phyloP scores from a whole-genome alignment of 2,888 invertebrate genomes.

The Ormyrus labotus region DNA sequence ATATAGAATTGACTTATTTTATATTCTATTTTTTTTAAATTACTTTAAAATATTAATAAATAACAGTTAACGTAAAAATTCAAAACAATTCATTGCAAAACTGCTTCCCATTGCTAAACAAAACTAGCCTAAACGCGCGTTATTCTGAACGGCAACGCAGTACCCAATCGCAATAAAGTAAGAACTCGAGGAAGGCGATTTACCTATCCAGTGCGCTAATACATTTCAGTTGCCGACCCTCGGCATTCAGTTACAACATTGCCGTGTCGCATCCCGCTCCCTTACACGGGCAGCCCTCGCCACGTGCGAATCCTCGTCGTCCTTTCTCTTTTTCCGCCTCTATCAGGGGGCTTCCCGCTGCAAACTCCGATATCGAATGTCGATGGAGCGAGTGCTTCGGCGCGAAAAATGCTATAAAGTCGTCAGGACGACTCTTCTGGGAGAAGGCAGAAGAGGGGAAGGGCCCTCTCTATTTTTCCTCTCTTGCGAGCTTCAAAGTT shows the following conservation, averaged over 20 bases:
- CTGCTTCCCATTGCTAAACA: too few species aligned
- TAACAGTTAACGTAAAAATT: too few species aligned
- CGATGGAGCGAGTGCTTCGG: not conserved
- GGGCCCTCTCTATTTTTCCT: not conserved
- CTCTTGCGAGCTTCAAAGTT: not conserved
- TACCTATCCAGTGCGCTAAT: not conserved
- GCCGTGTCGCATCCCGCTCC: not conserved
- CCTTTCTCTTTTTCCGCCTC: constrained; percentile 7
- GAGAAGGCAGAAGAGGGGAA: too few species aligned
- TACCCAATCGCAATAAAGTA: not conserved
- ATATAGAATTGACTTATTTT: too few species aligned
- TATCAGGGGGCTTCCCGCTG: constrained; percentile 18
- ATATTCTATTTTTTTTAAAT: too few species aligned
- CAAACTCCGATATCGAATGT: constrained; percentile 40
- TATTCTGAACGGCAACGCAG: not conserved
- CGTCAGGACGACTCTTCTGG: not conserved
- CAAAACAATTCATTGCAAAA: too few species aligned
- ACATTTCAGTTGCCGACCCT: not conserved
- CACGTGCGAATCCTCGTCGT: not conserved
- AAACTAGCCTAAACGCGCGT: not conserved
- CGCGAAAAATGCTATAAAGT: constrained; percentile 40
- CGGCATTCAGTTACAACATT: constrained; percentile 23
- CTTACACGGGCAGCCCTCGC: not conserved
- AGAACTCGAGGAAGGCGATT: constrained; percentile 21
- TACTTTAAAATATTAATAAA: too few species aligned